Percentiles rank a stretch among this genome's conserved stretches.
phyloP scores from a whole-genome alignment of 2,888 invertebrate species.

The Beris chalybata region DNA sequence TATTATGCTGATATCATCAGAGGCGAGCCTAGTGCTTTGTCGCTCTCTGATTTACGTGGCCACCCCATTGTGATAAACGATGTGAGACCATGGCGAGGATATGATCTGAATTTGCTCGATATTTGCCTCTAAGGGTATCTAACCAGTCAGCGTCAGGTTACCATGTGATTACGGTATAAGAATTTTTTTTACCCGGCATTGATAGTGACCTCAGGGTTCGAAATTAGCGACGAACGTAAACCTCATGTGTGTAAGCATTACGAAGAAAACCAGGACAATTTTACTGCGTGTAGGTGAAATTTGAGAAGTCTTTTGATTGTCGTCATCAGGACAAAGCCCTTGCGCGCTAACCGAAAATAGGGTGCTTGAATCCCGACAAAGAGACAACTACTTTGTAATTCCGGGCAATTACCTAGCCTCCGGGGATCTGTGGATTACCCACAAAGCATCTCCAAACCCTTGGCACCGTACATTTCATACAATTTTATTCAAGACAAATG shows the following conservation, averaged over 20 bases:
- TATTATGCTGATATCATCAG: not conserved
- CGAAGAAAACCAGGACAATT: not conserved
- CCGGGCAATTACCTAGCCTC: conserved; percentile 27
- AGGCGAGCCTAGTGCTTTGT: too few relatives aligned
- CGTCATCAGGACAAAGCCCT: not conserved
- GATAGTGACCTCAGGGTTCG: too few relatives aligned
- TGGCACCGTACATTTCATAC: not conserved
- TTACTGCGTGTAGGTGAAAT: not conserved
- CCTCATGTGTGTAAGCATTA: not conserved
- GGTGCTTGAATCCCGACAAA: not conserved
- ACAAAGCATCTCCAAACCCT: conserved; percentile 23
- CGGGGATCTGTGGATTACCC: conserved; percentile 31
- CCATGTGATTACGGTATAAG: too few relatives aligned
- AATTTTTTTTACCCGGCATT: too few relatives aligned
- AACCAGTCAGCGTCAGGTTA: too few relatives aligned
- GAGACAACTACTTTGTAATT: conserved; percentile 12
- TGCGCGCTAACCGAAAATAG: not conserved
- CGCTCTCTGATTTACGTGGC: too few relatives aligned
- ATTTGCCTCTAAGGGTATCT: too few relatives aligned
- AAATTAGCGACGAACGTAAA: not conserved
- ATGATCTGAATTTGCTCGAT: too few relatives aligned
- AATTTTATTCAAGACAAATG: conserved; percentile 38
- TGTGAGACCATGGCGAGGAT: too few relatives aligned
- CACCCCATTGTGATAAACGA: too few relatives aligned
- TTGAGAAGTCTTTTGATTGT: too few relatives aligned